A percentile compares a stretch with the other conserved stretches of the same genome.
Conservation (phyloP, 2,888 invertebrate species). For the Rotaria sp. region DNA sequence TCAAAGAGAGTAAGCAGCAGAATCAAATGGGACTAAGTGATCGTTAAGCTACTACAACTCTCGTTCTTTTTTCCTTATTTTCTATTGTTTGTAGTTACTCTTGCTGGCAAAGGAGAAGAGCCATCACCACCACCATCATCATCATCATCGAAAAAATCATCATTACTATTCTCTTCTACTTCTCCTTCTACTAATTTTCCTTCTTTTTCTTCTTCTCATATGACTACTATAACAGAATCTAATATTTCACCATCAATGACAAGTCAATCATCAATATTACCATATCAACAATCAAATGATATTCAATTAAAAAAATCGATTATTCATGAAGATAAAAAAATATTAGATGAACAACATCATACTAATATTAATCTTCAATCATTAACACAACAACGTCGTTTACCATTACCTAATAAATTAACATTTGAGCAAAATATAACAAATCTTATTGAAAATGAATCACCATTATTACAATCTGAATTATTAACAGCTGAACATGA, state of each 20-base stretch:
- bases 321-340: background rate
- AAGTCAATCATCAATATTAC: background rate
- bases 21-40: background rate
- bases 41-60: background rate
- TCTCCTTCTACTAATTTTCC: background rate
- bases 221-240: background rate
- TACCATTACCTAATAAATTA: background rate
- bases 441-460: conserved; percentile 38
- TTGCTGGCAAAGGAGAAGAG: background rate
- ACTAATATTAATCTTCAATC: background rate
- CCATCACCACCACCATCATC: background rate
- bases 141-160: background rate
- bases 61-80: background rate
- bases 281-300: background rate
- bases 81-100: background rate
- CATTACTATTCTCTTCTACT: background rate
- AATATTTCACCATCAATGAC: background rate
- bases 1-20: background rate
- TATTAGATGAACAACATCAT: background rate
- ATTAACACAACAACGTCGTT: background rate
- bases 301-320: no score
- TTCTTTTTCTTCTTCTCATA: conserved; percentile 7
- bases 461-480: conserved; percentile 36
- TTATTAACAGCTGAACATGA: conserved; percentile 37
- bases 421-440: conserved; percentile 19